Evolutionary conservation across 1,140 invertebrate species (phyloP).

Genomic region (Polypedilum vanderplanki): DNA sequence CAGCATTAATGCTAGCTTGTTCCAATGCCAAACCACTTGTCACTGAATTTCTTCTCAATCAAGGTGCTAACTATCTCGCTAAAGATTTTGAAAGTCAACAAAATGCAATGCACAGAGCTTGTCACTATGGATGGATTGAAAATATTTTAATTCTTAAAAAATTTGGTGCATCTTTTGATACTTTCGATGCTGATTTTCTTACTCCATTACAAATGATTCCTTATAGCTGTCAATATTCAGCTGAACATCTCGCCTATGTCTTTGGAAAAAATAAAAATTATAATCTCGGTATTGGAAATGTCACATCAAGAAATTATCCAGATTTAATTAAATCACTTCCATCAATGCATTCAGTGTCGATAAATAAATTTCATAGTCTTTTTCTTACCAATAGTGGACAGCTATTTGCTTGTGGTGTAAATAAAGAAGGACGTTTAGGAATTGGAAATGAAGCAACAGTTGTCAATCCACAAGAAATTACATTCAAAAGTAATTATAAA

Average conservation of each 20-base stretch:
- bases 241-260: constrained; percentile 36
- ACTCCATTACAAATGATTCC: constrained; percentile 40
- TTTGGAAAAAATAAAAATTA: constrained; percentile 70
- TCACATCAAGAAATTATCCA: constrained; percentile 36
- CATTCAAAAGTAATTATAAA: constrained; percentile 45
- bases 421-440: constrained; percentile 59
- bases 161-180: constrained; percentile 41
- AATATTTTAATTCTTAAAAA: constrained; percentile 53
- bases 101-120: constrained; percentile 60
- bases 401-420: constrained; percentile 63
- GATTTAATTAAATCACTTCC: constrained; percentile 38
- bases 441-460: constrained; percentile 50
- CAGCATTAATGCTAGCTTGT: constrained; percentile 58
- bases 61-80: constrained; percentile 49
- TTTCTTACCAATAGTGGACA: constrained; percentile 51
- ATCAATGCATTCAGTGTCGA: constrained; percentile 52
- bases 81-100: constrained; percentile 61
- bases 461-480: constrained; percentile 49
- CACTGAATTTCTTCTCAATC: constrained; percentile 56
- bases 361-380: constrained; percentile 54
- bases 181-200: constrained; percentile 38
- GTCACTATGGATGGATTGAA: constrained; percentile 62
- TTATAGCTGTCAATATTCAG: constrained; percentile 33
- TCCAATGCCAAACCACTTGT: constrained; percentile 54
- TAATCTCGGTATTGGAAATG: constrained; percentile 51